Base-by-base conservation (phyloP, 2,113 vertebrate species). In the Globicephala melas region DNA sequence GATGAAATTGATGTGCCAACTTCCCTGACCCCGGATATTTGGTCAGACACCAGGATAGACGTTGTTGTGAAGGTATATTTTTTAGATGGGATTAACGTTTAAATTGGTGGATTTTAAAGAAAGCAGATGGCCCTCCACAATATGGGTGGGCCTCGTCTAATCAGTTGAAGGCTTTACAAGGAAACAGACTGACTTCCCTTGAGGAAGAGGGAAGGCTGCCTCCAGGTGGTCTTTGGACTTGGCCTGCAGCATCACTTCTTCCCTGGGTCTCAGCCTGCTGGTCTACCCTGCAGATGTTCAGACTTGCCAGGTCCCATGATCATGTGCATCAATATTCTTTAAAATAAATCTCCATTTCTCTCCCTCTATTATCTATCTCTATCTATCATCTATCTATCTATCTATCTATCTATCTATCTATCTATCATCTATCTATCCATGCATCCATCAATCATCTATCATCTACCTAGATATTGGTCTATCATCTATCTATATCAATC, bases 11-110 rank as follows among this genome's bases (percentile, higher is more conserved):
- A 8, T 20, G 41, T 6, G 10, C 25, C 17, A 21, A 3, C 26
- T 20, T 36, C 23, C n/a, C 50, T 14, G n/a, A 26, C 10, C 6
- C 41, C 2, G 1, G 25, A 2, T 18, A 2, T 9, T 3, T 0
- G 33, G 15, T 15, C 60, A 31, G 1, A 53, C 11, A 47, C 8
- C 8, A 2, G 26, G 8, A 7, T 1, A 5, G 2, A 31, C 7
- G 53, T 55, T 1, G 25, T 15, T 3, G 67, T 1, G 85, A 41
- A 21, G 17, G 17, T 7, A 3, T 11, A 25, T 71, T 58, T 55
- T 71, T 38, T 5, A 71, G 50, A 3, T 28, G 17, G 2, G 1
- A 58, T 21, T 10, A 8, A 21, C 0, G 0, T 44, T 63, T 21
- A 33, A 31, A 13, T 44, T 2, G 5, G 60, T 28, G 1, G 26